Conservation (phyloP, 2,888 invertebrate species). For the Panopea generosa region DNA sequence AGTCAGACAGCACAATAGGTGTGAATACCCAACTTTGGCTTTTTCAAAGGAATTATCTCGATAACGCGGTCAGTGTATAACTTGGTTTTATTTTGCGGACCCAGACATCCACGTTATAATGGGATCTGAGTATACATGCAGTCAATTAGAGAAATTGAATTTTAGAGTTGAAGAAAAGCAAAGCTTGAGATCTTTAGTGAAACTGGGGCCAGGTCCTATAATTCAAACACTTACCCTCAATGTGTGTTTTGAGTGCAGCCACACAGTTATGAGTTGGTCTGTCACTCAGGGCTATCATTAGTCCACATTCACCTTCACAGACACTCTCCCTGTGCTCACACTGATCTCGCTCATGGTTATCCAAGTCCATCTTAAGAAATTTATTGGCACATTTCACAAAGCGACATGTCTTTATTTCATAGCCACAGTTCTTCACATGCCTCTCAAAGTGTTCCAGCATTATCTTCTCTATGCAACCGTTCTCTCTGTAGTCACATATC, state of each 20-base stretch:
- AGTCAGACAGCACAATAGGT: too few relatives aligned
- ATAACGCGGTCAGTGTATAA: too few relatives aligned
- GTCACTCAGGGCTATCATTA: slow-evolving; percentile 70
- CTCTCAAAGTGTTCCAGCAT: slow-evolving; percentile 71
- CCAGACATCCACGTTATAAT: too few relatives aligned
- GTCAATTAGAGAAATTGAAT: too few relatives aligned
- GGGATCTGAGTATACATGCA: too few relatives aligned
- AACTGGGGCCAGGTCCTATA: too few relatives aligned
- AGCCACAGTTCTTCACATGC: slow-evolving; percentile 76
- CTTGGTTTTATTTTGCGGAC: too few relatives aligned
- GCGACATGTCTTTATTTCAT: slow-evolving; percentile 69
- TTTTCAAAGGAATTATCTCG: too few relatives aligned
- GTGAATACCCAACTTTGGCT: too few relatives aligned
- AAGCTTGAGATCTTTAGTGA: too few relatives aligned
- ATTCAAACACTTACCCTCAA: slow-evolving; percentile 72
- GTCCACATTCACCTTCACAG: slow-evolving; percentile 75
- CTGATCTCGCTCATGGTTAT: slow-evolving; percentile 97
- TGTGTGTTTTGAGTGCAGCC: slow-evolving; percentile 66
- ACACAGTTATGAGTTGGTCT: slow-evolving; percentile 72
- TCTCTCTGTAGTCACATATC: slow-evolving; percentile 74
- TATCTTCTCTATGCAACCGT: slow-evolving; percentile 75
- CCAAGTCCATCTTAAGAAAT: slow-evolving; percentile 96
- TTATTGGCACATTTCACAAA: slow-evolving; percentile 65
- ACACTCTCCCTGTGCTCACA: slow-evolving; percentile 88
- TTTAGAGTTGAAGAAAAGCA: too few relatives aligned